phyloP scores from a whole-genome alignment of 2,888 invertebrate genomes.

The Drosophila planitibia region DNA sequence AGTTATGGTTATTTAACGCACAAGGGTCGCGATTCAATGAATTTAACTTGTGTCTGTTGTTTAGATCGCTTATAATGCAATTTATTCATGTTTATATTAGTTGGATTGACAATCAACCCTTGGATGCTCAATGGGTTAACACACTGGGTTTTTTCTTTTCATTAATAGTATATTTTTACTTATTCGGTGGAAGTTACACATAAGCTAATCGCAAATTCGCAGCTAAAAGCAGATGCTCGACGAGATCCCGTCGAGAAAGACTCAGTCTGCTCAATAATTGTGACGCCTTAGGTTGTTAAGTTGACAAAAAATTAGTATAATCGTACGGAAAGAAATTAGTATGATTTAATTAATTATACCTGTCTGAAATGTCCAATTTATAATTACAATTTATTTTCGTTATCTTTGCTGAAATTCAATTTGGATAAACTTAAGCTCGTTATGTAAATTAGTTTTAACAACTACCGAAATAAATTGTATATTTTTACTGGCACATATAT shows the following conservation, averaged over 20 bases:
- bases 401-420: not conserved
- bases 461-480: not conserved
- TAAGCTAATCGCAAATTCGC: not conserved
- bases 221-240: not conserved
- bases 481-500: not conserved
- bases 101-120: constrained; percentile 39
- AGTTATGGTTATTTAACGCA: constrained; percentile 76
- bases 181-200: constrained; percentile 14
- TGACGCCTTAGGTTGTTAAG: not conserved
- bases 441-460: not conserved
- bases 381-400: not conserved
- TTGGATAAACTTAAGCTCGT: not conserved
- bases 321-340: not conserved
- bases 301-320: not conserved
- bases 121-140: constrained; percentile 55
- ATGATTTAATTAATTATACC: not conserved
- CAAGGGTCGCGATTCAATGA: constrained; percentile 43
- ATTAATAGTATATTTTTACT: not conserved
- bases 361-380: not conserved
- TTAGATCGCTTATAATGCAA: constrained; percentile 75
- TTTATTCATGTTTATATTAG: constrained; percentile 73
- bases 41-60: constrained; percentile 67
- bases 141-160: constrained; percentile 18
- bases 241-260: not conserved
- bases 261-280: not conserved